A percentile compares a stretch with the other conserved stretches of the same genome.
Evolutionary conservation across 64 coral and sea anemone species (phyloP).

Genomic region (Montipora efflorescens): DNA sequence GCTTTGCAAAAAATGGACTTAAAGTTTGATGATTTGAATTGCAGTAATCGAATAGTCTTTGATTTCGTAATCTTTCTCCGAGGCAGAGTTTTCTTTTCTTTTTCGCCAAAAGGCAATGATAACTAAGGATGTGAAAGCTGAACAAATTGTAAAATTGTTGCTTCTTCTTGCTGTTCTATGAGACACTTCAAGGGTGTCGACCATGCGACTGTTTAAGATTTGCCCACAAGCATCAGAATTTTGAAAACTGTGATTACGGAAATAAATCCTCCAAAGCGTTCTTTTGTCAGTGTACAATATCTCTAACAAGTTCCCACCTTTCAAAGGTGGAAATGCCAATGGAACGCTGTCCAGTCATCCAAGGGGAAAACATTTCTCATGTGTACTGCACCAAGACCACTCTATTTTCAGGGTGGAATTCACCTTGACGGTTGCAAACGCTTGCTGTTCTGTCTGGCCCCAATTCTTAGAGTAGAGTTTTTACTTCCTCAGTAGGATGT

Average conservation of each 20-base stretch:
- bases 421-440: not conserved
- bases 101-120: not conserved
- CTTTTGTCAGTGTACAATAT: not conserved
- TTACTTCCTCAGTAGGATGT: slow-evolving; percentile 53
- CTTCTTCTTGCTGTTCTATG: not conserved
- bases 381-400: not conserved
- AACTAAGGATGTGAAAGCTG: not conserved
- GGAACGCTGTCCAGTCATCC: not conserved
- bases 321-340: not conserved
- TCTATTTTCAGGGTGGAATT: not conserved
- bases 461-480: slow-evolving; percentile 25
- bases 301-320: not conserved
- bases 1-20: not conserved
- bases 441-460: slow-evolving; percentile 17
- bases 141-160: not conserved
- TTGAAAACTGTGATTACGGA: not conserved
- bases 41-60: not conserved
- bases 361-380: not conserved
- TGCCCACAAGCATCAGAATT: slow-evolving; percentile 19
- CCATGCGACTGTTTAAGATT: not conserved
- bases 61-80: not conserved
- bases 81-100: not conserved
- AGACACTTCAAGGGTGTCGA: not conserved
- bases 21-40: not conserved
- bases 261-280: not conserved